Percentiles rank a stretch among this genome's conserved stretches.
Conservation (phyloP, 2,797 vertebrate genomes). For the Vespertilio murinus region DNA sequence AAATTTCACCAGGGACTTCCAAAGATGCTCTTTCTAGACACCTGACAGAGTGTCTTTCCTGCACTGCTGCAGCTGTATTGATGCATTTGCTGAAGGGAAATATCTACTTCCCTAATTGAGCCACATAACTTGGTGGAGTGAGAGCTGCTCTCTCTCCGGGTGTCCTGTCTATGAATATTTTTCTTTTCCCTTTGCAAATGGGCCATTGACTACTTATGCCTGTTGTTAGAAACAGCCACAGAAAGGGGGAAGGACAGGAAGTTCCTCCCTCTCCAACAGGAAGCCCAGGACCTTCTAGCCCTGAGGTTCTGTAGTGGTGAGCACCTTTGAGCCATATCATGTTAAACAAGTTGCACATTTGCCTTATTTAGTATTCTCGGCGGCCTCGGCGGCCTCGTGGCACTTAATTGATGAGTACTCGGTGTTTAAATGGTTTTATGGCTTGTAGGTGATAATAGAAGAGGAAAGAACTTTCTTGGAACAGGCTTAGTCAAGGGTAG, state of each 20-base stretch:
- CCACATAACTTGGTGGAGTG: neutral
- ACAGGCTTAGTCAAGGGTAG: slow-evolving; percentile 20
- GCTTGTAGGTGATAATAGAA: neutral
- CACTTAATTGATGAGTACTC: neutral
- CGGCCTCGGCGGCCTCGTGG: no score
- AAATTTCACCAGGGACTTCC: neutral
- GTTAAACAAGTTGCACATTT: neutral
- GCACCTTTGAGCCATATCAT: neutral
- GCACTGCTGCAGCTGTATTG: no score
- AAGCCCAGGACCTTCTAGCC: neutral
- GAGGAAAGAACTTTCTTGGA: neutral
- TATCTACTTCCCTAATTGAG: neutral
- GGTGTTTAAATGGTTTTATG: slow-evolving; percentile 44
- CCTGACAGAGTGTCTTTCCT: neutral
- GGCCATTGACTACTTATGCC: neutral
- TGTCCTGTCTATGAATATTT: neutral
- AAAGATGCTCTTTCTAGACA: neutral
- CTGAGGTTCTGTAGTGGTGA: neutral
- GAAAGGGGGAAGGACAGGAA: neutral
- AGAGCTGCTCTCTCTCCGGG: neutral
- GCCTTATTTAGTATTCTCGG: neutral
- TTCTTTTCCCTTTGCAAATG: neutral
- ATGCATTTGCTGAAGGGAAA: neutral
- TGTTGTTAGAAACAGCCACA: neutral
- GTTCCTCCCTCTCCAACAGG: neutral